Base-by-base conservation (phyloP, 2,888 invertebrate genomes). In the Athripsodes cinereus region DNA sequence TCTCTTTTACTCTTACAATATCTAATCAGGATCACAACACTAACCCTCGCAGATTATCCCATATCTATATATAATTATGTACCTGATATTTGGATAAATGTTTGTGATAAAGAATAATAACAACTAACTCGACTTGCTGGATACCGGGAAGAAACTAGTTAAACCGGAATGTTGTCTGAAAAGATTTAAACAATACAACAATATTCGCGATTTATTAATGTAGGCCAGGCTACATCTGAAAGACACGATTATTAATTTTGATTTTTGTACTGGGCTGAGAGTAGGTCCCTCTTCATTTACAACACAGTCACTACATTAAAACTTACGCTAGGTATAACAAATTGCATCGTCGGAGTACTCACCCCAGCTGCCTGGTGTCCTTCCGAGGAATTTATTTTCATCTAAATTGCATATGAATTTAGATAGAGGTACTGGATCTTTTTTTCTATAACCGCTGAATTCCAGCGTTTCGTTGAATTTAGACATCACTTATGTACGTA, bases 291-390 rank as follows among this genome's bases (percentile, higher is more conserved):
- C n/a, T 31, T 8, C 31, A 31, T 6, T 31, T 8, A 31, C 31
- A 31, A 31, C 8, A 31, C 31, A 31, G 11, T 6, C 11, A 31
- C n/a, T n/a, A 16, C n/a, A 40, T n/a, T 8, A 40, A 8, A 16
- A 40, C 13, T 3, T 6, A 31, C 11, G 8, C 8, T 40, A 3
- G 40, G 2, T 16, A 40, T 40, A 40, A 40, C 8, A 40, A 3
- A 40, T 13, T 40, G 40, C 10, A 26, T 26, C n/a, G n/a, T n/a
- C 8, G 8, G 20, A 48, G 46, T 22, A 21, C 78, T 81, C 75
- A 83, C 83, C 80, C 83, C 83, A 83, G 67, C 78, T 78, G 59
- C 66, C 64, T 19, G 72, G 69, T 59, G 78, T 75, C 55, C 81
- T 73, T 16, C 79, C 80, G 64, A 79, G 69, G 53, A 81, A 70